These are phyloP conservation scores for Phataginus tricuspis DNA, from an alignment of 2,797 vertebrate species.

Conservation along the genomic window DNA sequence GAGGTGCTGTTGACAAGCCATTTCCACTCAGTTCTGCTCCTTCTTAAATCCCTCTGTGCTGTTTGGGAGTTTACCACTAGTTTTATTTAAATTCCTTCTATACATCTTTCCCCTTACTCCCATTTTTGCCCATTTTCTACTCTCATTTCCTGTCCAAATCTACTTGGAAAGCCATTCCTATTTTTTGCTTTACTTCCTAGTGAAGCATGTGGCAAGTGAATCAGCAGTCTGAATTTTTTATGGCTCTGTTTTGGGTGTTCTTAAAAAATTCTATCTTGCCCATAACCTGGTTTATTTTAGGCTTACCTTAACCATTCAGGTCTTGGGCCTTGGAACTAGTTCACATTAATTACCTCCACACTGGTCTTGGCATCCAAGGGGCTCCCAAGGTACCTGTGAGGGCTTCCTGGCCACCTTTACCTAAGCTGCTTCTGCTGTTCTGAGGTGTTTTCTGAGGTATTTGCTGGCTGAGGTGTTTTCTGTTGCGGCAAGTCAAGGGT, in stretches of 20 bases:
- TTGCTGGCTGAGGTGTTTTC: not conserved
- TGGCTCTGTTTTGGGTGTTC: not conserved
- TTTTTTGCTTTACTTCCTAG: conserved; percentile 49
- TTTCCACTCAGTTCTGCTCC: not conserved
- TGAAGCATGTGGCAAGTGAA: conserved; percentile 48
- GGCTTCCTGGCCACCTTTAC: not conserved
- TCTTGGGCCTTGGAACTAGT: not conserved
- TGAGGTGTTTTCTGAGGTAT: no score
- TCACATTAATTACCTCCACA: not conserved
- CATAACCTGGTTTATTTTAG: conserved; percentile 35
- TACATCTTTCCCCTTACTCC: conserved; percentile 38
- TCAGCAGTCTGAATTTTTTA: conserved; percentile 11
- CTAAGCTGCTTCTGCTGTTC: not conserved
- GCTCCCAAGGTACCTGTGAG: not conserved
- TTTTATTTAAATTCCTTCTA: conserved; percentile 50
- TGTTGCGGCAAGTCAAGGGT: not conserved
- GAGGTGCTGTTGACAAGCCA: not conserved
- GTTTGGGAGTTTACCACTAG: conserved; percentile 28
- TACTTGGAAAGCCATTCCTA: conserved; percentile 6
- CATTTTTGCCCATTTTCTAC: conserved; percentile 37
- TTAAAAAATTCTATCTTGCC: conserved; percentile 24
- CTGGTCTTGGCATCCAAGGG: not conserved
- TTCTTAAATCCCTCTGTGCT: not conserved
- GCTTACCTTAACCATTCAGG: conserved; percentile 25
- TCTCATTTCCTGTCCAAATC: conserved; percentile 31